Base-by-base conservation (phyloP, 2,113 vertebrate genomes). In the Rhea americana region DNA sequence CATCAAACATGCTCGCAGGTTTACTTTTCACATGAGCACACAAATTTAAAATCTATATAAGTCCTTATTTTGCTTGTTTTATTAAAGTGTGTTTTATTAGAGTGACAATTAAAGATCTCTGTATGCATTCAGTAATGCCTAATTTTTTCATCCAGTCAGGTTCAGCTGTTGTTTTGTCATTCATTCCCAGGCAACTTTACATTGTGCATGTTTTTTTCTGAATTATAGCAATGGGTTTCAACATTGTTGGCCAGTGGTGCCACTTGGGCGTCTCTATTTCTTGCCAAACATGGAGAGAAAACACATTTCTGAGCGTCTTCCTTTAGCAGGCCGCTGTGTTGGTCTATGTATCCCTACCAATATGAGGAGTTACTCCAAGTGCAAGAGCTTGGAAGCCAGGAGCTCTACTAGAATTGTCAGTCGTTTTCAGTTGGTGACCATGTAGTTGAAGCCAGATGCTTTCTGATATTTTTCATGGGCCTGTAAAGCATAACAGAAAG, bases 91-190 rank as follows among this genome's bases (percentile, higher is more conserved):
- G 28, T 32, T 56, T 56, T 56, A 77, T 15, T 13, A 39, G 67
- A 78, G 18, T 11, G 9, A 28, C 7, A 55, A 0, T 56, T 70
- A 47, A 47, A 47, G 45, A 47, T 88, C 87, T 77, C 67, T 39
- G 3, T 7, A 2, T 3, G 35, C 1, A 4, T 22, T 61, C 0
- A 0, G 0, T 7, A 7, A 45, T 7, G 62, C 41, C 19, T 65
- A 14, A 2, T 53, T 80, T 67, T 79, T 50, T 53, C 59, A 50
- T n/a, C 50, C 5, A 2, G 50, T 58, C 28, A 56, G 12, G 19
- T 82, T 63, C 24, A 39, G 24, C 39, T 76, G 25, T 28, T 50
- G 12, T 58, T 77, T 50, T 84, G 10, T 37, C 25, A 68, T 63
- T 68, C 61, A 39, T 6, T 41, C n/a, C 37, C 45, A 48, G 32